Evolutionary conservation across 2,113 vertebrate genomes (phyloP).

Genomic region (Alligator mississippiensis): DNA sequence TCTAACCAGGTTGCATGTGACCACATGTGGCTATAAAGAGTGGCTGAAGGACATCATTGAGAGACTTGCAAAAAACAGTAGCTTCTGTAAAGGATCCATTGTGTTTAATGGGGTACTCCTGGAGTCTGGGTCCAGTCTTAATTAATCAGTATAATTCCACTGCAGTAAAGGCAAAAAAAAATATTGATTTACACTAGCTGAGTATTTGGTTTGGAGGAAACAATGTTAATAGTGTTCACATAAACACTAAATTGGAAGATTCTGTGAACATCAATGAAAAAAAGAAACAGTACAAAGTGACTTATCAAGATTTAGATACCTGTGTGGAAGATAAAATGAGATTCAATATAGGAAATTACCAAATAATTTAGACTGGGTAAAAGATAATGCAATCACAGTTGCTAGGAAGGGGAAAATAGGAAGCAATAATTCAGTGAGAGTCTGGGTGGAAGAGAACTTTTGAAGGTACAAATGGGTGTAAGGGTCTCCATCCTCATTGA

Average conservation of each 20-base stretch:
- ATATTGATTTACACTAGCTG: background rate
- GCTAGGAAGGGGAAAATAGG: background rate
- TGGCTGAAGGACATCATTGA: background rate
- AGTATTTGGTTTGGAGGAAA: background rate
- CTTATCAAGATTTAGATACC: background rate
- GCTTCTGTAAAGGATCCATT: background rate
- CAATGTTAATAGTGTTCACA: background rate
- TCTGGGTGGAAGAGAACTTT: background rate
- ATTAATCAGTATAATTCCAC: background rate
- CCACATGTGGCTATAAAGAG: background rate
- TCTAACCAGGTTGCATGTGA: background rate
- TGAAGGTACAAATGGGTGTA: rapidly evolving
- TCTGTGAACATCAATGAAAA: background rate
- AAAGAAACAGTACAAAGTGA: conserved; percentile 17
- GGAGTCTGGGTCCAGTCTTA: background rate
- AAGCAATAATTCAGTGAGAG: background rate
- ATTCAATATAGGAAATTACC: background rate
- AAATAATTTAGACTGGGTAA: background rate
- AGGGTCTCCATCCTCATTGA: background rate
- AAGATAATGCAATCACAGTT: background rate
- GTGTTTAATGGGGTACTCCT: background rate
- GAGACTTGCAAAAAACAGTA: background rate
- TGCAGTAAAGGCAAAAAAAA: background rate
- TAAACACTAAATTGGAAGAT: background rate
- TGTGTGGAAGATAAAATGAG: conserved; percentile 7